phyloP scores from a whole-genome alignment of 2,797 vertebrate species.

The Mormyrops boulengeri region DNA sequence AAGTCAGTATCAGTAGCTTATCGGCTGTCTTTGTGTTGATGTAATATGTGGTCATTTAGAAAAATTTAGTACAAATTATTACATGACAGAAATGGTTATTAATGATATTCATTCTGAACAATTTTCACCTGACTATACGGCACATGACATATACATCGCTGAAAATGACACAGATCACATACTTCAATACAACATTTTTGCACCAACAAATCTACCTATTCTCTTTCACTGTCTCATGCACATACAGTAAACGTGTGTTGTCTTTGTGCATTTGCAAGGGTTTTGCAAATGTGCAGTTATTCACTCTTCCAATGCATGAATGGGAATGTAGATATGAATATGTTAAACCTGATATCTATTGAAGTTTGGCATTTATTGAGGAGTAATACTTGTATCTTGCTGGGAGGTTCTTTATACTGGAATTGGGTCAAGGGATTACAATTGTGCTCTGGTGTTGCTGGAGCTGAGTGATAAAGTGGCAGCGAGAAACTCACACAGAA shows the following conservation, averaged over 20 bases:
- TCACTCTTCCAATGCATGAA: neutral
- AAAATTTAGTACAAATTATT: neutral
- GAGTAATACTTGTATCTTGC: neutral
- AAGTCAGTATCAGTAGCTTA: neutral
- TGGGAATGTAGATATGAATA: neutral
- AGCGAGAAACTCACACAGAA: neutral
- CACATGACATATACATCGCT: neutral
- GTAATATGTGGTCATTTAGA: neutral
- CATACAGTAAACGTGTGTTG: neutral
- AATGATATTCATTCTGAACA: neutral
- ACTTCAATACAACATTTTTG: neutral
- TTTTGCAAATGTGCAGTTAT: neutral
- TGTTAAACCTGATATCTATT: neutral
- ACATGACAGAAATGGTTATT: neutral
- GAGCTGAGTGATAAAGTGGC: neutral
- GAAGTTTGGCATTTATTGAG: neutral
- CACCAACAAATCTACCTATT: neutral
- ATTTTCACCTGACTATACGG: neutral
- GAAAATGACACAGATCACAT: neutral
- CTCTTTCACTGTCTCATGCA: neutral
- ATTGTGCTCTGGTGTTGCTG: neutral
- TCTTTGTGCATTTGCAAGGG: neutral
- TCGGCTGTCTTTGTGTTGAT: neutral
- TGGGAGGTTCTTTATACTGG: neutral
- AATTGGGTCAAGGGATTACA: neutral